Base-by-base conservation (phyloP, 1,140 invertebrate species). In the Frieseomelitta varia region DNA sequence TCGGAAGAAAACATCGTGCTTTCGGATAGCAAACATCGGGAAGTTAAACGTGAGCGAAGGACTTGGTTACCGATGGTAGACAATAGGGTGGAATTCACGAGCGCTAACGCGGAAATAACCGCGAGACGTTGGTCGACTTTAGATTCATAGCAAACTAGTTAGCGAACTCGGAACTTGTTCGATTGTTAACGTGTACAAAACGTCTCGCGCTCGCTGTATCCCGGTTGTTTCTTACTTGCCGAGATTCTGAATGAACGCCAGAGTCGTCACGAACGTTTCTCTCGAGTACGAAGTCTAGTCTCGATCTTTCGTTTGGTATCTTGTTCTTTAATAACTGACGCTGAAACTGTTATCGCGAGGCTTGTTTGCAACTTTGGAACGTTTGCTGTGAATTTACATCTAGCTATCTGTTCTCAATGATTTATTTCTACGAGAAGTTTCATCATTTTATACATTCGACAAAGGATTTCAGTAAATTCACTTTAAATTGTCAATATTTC, bases 91-190 rank as follows among this genome's bases (percentile, higher is more conserved):
- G 21, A 51, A 47, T 77, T 17, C 56, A 15, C 21, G 55, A 39
- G 58, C 53, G 53, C 11, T 39, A 39, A 69, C 34, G 39, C n/a
- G 24, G 34, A 47, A 69, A 39, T 39, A 61, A 76, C 56, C 30
- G 12, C 55, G 30, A 61, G 74, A n/a, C 27, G 73, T 27, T 58
- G 27, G 55, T 75, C 73, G 30, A 76, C 55, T 76, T 76, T 39
- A 34, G 53, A 56, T 75, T 58, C 74, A 58, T 63, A 27, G 74
- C 74, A n/a, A 77, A 65, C 74, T 77, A 63, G 34, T 77, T 65
- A 47, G 74, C 27, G 58, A 77, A 51, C 74, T 76, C 27, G 72
- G 39, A 39, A 14, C 21, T 72, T 53, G 72, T 76, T 47, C 27
- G 30, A 34, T 76, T 21, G 74, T 76, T 76, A 76, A 76, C 11